Conservation (phyloP, 64 coral and sea anemone species). For the Actinia equina region DNA sequence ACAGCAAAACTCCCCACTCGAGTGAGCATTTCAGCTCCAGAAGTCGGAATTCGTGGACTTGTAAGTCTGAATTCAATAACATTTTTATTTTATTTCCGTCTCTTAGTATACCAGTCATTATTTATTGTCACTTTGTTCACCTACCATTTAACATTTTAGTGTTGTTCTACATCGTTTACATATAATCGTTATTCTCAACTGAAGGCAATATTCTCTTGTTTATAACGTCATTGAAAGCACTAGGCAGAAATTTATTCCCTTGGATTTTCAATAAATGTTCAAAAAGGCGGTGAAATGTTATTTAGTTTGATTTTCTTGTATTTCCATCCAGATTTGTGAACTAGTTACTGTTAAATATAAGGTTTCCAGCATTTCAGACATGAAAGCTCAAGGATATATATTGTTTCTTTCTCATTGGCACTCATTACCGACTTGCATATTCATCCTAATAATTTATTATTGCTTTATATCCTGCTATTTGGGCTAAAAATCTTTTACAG, state of each 20-base stretch:
- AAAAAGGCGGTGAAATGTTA: no score
- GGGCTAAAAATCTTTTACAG: not conserved
- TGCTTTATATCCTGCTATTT: not conserved
- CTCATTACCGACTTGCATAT: not conserved
- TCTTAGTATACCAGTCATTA: not conserved
- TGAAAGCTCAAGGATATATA: no score
- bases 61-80: not conserved
- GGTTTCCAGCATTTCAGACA: no score
- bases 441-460: not conserved
- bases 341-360: no score
- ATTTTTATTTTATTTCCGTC: not conserved
- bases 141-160: not conserved
- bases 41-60: not conserved
- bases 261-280: no score
- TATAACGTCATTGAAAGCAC: not conserved
- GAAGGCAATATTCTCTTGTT: not conserved
- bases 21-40: not conserved
- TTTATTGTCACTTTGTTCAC: not conserved
- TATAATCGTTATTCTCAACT: no score
- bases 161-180: not conserved
- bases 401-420: no score
- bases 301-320: no score
- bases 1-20: not conserved
- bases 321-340: no score
- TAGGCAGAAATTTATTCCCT: not conserved